A percentile compares a stretch with the other conserved stretches of the same genome.
Evolutionary conservation across 2,113 vertebrate genomes (phyloP).

Genomic region (Thermophis baileyi): DNA sequence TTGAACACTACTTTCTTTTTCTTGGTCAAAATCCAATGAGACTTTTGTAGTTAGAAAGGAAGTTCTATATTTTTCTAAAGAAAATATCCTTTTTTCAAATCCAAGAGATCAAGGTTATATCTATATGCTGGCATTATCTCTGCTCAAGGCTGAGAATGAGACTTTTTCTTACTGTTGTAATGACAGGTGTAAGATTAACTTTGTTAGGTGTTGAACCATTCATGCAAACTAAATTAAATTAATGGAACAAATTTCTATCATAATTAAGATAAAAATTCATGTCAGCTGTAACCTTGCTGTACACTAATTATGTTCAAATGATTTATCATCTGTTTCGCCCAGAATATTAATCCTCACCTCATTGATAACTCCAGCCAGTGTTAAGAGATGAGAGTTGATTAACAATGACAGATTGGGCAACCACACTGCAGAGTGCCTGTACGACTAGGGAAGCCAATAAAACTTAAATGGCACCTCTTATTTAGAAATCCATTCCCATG

Average conservation of each 20-base stretch:
- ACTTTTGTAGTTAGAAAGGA: constrained; percentile 42
- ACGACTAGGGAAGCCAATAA: constrained; percentile 74
- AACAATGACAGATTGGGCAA: constrained; percentile 88
- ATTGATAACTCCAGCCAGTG: constrained; percentile 86
- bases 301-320: constrained; percentile 96
- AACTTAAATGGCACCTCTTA: constrained; percentile 67
- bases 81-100: constrained; percentile 69
- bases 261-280: constrained; percentile 98
- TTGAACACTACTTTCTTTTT: neutral
- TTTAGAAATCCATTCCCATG: constrained; percentile 78
- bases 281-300: constrained; percentile 94
- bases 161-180: constrained; percentile 73
- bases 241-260: constrained; percentile 93
- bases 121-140: constrained; percentile 52
- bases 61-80: constrained; percentile 66
- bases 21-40: constrained; percentile 59
- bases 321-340: constrained; percentile 91
- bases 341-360: constrained; percentile 91
- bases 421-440: constrained; percentile 69
- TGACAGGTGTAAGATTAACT: constrained; percentile 94
- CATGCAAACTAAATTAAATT: constrained; percentile 92
- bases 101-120: constrained; percentile 70
- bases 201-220: constrained; percentile 86
- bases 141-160: constrained; percentile 62
- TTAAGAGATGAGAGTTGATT: constrained; percentile 91